Conservation (phyloP, 2,888 invertebrate species). For the Drosophila acutilabella region DNA sequence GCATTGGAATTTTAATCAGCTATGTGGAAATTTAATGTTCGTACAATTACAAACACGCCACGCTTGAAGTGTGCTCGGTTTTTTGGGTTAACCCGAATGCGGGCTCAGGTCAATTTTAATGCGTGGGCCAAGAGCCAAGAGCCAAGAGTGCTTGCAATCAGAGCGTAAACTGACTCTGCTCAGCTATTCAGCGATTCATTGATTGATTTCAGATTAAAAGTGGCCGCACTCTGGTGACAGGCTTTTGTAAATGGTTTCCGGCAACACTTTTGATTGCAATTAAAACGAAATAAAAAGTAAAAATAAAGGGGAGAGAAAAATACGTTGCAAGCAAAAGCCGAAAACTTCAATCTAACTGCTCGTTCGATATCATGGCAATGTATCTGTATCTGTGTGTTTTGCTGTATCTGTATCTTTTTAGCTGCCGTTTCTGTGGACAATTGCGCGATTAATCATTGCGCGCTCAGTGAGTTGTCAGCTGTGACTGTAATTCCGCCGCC, state of each 20-base stretch:
- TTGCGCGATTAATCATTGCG: conserved; percentile 81
- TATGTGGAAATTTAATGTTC: conserved; percentile 57
- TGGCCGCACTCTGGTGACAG: conserved; percentile 69
- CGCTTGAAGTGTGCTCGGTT: conserved; percentile 65
- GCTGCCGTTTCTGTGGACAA: conserved; percentile 60
- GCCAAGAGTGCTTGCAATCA: conserved; percentile 59
- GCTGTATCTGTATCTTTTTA: conserved; percentile 33
- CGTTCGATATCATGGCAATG: conserved; percentile 43
- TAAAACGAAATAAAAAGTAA: conserved; percentile 66
- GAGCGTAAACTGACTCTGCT: conserved; percentile 64
- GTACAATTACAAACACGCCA: conserved; percentile 72
- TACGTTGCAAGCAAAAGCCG: too few relatives aligned
- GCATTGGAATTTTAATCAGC: conserved; percentile 78
- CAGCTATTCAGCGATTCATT: conserved; percentile 49
- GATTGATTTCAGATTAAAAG: conserved; percentile 77
- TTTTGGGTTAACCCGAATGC: conserved; percentile 59
- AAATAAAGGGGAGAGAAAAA: conserved; percentile 62
- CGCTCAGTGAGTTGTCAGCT: conserved; percentile 81
- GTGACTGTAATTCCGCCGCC: conserved; percentile 55
- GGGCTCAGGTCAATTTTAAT: conserved; percentile 26
- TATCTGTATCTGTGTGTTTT: conserved; percentile 48
- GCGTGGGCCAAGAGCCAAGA: conserved; percentile 31
- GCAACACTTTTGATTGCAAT: conserved; percentile 80
- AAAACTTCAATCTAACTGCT: neutral
- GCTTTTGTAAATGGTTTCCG: conserved; percentile 78